Conservation (phyloP, 1,140 invertebrate genomes). For the Plectrocnemia conspersa region DNA sequence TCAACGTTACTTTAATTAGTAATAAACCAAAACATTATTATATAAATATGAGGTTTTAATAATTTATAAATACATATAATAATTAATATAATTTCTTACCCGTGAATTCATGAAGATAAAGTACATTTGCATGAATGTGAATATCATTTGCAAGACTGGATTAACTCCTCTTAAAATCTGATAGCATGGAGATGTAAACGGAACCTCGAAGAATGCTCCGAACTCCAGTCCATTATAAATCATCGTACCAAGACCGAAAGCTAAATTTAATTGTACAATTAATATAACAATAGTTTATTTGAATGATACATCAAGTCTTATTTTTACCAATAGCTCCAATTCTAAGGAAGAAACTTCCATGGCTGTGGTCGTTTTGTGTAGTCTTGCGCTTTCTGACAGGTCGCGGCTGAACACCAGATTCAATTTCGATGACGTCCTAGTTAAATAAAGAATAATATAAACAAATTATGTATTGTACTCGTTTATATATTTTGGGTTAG, state of each 20-base stretch:
- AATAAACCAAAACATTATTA: too few species aligned
- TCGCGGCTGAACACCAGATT: slow-evolving; percentile 64
- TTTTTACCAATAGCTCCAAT: slow-evolving; percentile 89
- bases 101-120: slow-evolving; percentile 98
- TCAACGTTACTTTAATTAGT: too few species aligned
- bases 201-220: slow-evolving; percentile 89
- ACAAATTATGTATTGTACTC: too few species aligned
- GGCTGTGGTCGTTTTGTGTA: slow-evolving; percentile 86
- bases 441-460: slow-evolving; percentile 5
- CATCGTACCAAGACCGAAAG: slow-evolving; percentile 94
- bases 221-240: slow-evolving; percentile 95
- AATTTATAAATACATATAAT: too few species aligned
- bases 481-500: too few species aligned
- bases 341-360: slow-evolving; percentile 93
- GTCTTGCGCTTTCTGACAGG: slow-evolving; percentile 78
- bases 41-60: too few species aligned
- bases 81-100: too few species aligned
- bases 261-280: slow-evolving; percentile 63
- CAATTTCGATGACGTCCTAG: slow-evolving; percentile 58
- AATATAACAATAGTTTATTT: slow-evolving; percentile 2
- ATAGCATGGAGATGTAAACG: slow-evolving; percentile 82
- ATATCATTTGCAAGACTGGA: slow-evolving; percentile 89
- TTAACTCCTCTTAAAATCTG: slow-evolving; percentile 86
- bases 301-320: neutral
- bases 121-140: slow-evolving; percentile 98